Evolutionary conservation across 2,888 invertebrate genomes (phyloP).

Genomic region (Drosophila histrio): DNA sequence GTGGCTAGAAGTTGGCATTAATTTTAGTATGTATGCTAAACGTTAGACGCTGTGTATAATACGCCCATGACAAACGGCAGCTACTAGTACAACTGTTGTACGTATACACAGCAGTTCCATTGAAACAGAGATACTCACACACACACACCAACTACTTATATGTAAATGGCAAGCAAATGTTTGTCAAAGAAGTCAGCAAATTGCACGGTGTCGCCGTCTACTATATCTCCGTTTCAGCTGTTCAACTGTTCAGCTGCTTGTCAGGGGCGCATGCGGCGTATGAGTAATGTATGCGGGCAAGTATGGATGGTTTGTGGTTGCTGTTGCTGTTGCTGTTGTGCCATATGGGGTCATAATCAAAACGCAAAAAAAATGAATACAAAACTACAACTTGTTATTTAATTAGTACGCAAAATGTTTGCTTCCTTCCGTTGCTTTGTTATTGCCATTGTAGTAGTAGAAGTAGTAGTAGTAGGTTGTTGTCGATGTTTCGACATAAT

Average conservation of each 20-base stretch:
- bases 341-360: constrained; percentile 13
- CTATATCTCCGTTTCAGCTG: neutral
- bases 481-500: constrained; percentile 24
- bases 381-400: constrained; percentile 27
- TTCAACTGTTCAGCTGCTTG: constrained; percentile 1
- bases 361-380: constrained; percentile 8
- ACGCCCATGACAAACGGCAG: constrained; percentile 28
- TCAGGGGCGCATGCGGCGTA: constrained; percentile 54
- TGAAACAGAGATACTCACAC: constrained; percentile 2
- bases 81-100: constrained; percentile 7
- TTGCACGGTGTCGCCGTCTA: constrained; percentile 28
- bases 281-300: constrained; percentile 49
- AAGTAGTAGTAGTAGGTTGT: no score
- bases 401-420: constrained; percentile 53
- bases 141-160: constrained; percentile 2
- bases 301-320: constrained; percentile 6
- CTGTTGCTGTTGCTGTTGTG: neutral
- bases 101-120: constrained; percentile 29
- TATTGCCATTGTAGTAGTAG: constrained; percentile 1
- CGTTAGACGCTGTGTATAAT: neutral
- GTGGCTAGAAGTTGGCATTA: constrained; percentile 46
- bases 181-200: constrained; percentile 49
- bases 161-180: constrained; percentile 64
- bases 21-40: constrained; percentile 26
- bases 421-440: constrained; percentile 62